A percentile compares a stretch with the other conserved stretches of the same genome.
These are phyloP conservation scores for Rhineura floridana DNA, from an alignment of 2,113 vertebrate genomes.

Conservation along the genomic window DNA sequence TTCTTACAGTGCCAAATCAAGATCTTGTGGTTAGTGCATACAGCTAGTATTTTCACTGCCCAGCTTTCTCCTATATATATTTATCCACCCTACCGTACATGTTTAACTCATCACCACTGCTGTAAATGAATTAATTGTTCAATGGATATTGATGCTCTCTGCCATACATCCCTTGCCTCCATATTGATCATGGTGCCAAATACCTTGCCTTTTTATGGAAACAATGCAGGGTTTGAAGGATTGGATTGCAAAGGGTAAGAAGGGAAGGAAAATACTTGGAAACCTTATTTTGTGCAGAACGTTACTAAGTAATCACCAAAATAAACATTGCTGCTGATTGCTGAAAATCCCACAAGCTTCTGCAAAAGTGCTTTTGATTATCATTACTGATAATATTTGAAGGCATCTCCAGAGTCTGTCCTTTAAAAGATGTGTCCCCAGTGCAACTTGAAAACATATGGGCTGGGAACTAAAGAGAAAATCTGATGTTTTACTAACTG, in stretches of 20 bases:
- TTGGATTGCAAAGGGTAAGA: background rate
- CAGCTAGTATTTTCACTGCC: background rate
- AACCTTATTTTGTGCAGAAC: slow-evolving; percentile 40
- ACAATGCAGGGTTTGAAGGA: background rate
- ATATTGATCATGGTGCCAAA: background rate
- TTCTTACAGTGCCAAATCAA: no score
- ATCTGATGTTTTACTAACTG: slow-evolving; percentile 63
- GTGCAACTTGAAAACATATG: slow-evolving; percentile 70
- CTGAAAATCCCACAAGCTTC: slow-evolving; percentile 59
- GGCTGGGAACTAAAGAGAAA: slow-evolving; percentile 68
- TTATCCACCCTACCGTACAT: background rate
- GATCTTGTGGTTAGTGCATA: background rate
- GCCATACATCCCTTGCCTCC: background rate
- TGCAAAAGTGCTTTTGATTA: slow-evolving; percentile 65
- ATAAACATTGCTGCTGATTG: slow-evolving; percentile 60
- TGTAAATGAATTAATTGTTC: background rate
- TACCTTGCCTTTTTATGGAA: background rate
- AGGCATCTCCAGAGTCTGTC: slow-evolving; percentile 65
- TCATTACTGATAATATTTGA: slow-evolving; percentile 69
- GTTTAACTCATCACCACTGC: background rate
- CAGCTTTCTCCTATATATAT: background rate
- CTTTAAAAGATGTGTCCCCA: slow-evolving; percentile 68
- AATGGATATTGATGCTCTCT: background rate
- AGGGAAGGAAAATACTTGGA: background rate
- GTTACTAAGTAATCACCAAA: slow-evolving; percentile 46